Conservation (phyloP, 2,113 vertebrate species). For the Acrocephalus kingi region DNA sequence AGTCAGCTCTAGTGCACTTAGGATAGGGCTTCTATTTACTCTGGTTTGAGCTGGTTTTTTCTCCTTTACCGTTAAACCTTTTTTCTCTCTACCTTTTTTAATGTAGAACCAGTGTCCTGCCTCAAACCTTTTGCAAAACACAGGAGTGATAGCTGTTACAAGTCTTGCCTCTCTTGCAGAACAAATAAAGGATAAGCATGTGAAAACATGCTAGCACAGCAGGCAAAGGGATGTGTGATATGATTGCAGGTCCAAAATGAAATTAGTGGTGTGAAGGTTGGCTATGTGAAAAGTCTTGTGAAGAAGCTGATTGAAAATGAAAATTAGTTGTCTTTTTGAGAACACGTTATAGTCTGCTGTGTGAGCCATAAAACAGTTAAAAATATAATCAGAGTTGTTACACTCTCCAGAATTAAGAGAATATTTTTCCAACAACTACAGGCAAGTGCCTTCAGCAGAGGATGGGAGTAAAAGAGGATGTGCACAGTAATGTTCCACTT, state of each 20-base stretch:
- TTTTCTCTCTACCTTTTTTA: background rate
- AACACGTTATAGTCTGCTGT: background rate
- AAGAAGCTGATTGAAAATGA: constrained; percentile 77
- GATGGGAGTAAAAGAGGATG: background rate
- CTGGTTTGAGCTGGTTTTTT: background rate
- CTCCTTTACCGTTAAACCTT: background rate
- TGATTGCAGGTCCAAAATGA: constrained; percentile 60
- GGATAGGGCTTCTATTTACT: background rate
- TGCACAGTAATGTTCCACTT: background rate
- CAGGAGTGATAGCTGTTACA: constrained; percentile 29
- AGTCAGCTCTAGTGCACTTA: background rate
- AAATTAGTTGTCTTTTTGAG: constrained; percentile 67
- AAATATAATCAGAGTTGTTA: constrained; percentile 41
- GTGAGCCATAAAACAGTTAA: constrained; percentile 39
- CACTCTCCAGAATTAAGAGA: constrained; percentile 6
- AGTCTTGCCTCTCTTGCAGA: constrained; percentile 36
- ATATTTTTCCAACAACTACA: background rate
- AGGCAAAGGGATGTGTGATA: constrained; percentile 64
- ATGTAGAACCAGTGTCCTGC: background rate
- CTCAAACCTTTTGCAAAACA: constrained; percentile 42
- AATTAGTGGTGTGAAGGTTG: constrained; percentile 72
- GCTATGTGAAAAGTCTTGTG: constrained; percentile 70
- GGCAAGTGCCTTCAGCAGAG: background rate
- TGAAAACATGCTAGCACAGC: constrained; percentile 76
- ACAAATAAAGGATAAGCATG: constrained; percentile 69